A percentile compares a stretch with the other conserved stretches of the same genome.
Evolutionary conservation across 64 coral and sea anemone genomes (phyloP).

Genomic region (Platygyra sinensis): DNA sequence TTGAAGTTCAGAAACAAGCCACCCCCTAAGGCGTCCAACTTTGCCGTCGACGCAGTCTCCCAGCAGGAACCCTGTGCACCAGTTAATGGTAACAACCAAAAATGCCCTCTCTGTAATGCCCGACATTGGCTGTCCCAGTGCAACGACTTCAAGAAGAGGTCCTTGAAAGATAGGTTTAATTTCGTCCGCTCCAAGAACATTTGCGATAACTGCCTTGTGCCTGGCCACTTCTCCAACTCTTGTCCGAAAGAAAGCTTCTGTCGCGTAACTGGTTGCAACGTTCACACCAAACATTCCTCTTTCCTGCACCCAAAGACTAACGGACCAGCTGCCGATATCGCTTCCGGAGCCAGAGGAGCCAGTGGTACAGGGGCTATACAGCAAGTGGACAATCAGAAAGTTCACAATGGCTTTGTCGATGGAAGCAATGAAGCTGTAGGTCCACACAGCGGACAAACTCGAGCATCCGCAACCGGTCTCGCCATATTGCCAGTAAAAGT

Average conservation of each 20-base stretch:
- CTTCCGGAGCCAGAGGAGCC: not conserved
- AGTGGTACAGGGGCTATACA: not conserved
- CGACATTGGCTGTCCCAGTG: conserved; percentile 40
- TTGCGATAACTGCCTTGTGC: conserved; percentile 19
- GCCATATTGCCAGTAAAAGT: conserved; percentile 65
- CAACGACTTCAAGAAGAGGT: conserved; percentile 38
- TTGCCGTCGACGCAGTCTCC: not conserved
- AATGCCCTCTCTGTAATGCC: conserved; percentile 16
- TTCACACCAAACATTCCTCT: conserved; percentile 46
- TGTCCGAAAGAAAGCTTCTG: conserved; percentile 32
- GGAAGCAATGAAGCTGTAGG: not conserved
- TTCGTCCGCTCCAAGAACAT: conserved; percentile 34
- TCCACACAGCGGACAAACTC: not conserved
- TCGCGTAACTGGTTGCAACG: conserved; percentile 22
- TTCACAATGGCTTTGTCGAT: conserved; percentile 45
- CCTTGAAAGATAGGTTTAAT: conserved; percentile 39
- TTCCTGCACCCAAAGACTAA: conserved; percentile 52
- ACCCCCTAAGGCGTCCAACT: not conserved
- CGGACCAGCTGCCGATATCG: not conserved
- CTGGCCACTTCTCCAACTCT: conserved; percentile 32
- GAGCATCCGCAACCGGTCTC: conserved; percentile 25
- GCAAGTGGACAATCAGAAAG: not conserved
- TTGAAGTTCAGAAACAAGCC: not conserved
- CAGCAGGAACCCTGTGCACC: not conserved
- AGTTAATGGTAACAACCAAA: not conserved